phyloP scores from a whole-genome alignment of 2,888 invertebrate genomes.

The Dryobotodes eremita region DNA sequence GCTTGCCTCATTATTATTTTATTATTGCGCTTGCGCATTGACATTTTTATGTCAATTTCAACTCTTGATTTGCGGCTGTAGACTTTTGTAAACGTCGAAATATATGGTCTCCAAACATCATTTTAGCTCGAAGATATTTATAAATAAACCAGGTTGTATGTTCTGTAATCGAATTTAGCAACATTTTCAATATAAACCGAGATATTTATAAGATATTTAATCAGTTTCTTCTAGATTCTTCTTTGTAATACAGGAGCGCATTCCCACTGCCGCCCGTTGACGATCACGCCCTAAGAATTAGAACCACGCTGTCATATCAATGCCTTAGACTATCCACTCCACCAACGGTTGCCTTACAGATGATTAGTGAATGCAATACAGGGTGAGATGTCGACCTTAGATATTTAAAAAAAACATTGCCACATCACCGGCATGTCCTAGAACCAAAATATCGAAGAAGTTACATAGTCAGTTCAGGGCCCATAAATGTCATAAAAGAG shows the following conservation, averaged over 20 bases:
- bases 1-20: background rate
- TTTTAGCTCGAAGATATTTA: background rate
- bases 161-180: background rate
- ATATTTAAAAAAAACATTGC: background rate
- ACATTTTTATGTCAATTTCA: background rate
- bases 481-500: background rate
- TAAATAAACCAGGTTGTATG: background rate
- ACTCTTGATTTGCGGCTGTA: background rate
- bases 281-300: constrained; percentile 67
- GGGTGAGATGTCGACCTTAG: constrained; percentile 41
- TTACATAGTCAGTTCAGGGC: background rate
- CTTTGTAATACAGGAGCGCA: constrained; percentile 22
- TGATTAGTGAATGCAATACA: constrained; percentile 65
- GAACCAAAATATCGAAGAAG: background rate
- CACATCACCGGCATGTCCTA: too few species aligned
- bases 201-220: background rate
- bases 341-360: constrained; percentile 87
- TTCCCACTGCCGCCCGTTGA: constrained; percentile 60
- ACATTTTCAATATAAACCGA: background rate
- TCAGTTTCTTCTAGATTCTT: background rate
- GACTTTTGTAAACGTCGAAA: background rate
- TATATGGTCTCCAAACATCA: background rate
- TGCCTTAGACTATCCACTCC: constrained; percentile 77
- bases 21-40: background rate
- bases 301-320: constrained; percentile 78